These are phyloP conservation scores for Rafetus swinhoei DNA, from an alignment of 2,113 vertebrate species.

Conservation along the genomic window DNA sequence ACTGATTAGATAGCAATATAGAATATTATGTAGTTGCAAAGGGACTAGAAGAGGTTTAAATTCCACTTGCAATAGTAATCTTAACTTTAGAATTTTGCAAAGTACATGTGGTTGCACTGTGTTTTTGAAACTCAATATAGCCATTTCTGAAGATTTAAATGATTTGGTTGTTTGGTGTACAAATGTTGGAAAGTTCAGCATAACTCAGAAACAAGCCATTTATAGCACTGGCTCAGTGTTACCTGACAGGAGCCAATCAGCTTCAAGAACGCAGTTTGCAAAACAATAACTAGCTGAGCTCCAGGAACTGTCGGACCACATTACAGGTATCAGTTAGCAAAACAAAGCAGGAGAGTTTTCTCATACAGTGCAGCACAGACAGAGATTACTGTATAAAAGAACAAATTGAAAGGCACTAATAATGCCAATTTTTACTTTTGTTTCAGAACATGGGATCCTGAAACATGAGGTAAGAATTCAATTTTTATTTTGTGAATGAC, in stretches of 20 bases:
- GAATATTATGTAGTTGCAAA: not conserved
- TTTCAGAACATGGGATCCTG: slow-evolving; percentile 91
- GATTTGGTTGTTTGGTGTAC: not conserved
- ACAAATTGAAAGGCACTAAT: slow-evolving; percentile 59
- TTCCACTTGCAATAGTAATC: fast-evolving
- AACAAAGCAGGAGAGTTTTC: slow-evolving; percentile 65
- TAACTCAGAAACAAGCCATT: slow-evolving; percentile 13
- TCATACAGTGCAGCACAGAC: not conserved
- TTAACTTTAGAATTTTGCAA: not conserved
- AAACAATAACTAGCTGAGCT: slow-evolving; percentile 73
- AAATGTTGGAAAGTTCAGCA: slow-evolving; percentile 1
- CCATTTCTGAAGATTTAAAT: not conserved
- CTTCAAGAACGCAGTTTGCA: slow-evolving; percentile 74
- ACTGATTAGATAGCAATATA: fast-evolving
- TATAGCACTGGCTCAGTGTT: slow-evolving; percentile 52
- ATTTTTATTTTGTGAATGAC: slow-evolving; percentile 39
- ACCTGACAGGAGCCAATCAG: slow-evolving; percentile 80
- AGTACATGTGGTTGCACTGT: fast-evolving
- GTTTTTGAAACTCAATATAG: fast-evolving
- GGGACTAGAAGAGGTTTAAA: not conserved
- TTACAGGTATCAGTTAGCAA: slow-evolving; percentile 79
- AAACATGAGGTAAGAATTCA: slow-evolving; percentile 88
- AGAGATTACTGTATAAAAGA: slow-evolving; percentile 13
- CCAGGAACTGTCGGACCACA: slow-evolving; percentile 66
- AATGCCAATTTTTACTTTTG: slow-evolving; percentile 84